Percentiles rank a stretch among this genome's conserved stretches.
These are phyloP conservation scores for Lordiphosa stackelbergi DNA, from an alignment of 1,140 invertebrate species.

Conservation along the genomic window DNA sequence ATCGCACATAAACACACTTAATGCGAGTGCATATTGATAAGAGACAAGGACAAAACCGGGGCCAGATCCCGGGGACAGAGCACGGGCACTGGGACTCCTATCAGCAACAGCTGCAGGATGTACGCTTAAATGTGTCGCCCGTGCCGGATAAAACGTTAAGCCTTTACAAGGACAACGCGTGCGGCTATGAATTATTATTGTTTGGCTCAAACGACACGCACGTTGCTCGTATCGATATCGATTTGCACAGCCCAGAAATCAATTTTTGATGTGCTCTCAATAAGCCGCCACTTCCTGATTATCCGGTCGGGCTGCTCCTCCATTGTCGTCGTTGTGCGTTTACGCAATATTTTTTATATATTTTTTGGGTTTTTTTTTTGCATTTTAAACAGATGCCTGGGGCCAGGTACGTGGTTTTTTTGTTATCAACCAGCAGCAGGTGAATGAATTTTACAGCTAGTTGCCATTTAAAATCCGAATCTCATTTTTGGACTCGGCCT, in stretches of 20 bases:
- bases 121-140: conserved; percentile 63
- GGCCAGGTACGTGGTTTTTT: conserved; percentile 28
- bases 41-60: conserved; percentile 35
- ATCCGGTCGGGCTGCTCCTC: conserved; percentile 38
- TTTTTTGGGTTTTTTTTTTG: conserved; percentile 31
- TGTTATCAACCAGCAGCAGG: conserved; percentile 38
- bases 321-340: conserved; percentile 40
- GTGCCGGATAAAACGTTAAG: conserved; percentile 55
- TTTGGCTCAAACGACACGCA: conserved; percentile 42
- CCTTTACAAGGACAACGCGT: conserved; percentile 60
- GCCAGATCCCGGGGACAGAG: conserved; percentile 2
- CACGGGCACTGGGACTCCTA: conserved; percentile 15
- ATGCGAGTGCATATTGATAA: conserved; percentile 69
- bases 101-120: conserved; percentile 72
- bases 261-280: conserved; percentile 70
- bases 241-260: conserved; percentile 48
- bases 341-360: conserved; percentile 51
- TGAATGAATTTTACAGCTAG: conserved; percentile 38
- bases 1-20: conserved; percentile 64
- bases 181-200: conserved; percentile 71
- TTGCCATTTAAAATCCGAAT: conserved; percentile 59
- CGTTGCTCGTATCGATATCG: conserved; percentile 57
- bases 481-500: conserved; percentile 27
- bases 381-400: conserved; percentile 38
- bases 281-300: conserved; percentile 69